phyloP scores from a whole-genome alignment of 2,888 invertebrate genomes.

The Schizaphis graminum region DNA sequence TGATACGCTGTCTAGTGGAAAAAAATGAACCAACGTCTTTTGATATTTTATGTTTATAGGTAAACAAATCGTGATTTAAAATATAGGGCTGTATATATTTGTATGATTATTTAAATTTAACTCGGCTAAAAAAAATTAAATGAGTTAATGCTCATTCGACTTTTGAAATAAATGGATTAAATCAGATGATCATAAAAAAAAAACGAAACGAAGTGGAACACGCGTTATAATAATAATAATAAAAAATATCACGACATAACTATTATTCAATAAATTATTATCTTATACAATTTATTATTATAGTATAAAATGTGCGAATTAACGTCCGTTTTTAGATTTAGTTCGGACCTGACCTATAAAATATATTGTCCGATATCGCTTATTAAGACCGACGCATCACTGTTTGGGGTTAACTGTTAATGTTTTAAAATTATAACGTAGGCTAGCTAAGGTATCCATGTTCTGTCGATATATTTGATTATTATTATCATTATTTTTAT shows the following conservation, averaged over 20 bases:
- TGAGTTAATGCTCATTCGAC: not conserved
- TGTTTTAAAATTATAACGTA: not conserved
- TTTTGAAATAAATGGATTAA: not conserved
- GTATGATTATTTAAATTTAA: not conserved
- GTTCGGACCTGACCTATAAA: not conserved
- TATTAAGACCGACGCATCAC: not conserved
- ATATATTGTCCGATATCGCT: not conserved
- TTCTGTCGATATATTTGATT: not conserved
- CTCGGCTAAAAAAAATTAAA: not conserved
- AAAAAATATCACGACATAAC: not conserved
- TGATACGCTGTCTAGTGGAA: not conserved
- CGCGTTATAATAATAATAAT: not conserved
- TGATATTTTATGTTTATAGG: not conserved
- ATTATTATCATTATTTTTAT: not conserved
- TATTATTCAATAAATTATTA: not conserved
- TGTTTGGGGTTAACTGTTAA: not conserved
- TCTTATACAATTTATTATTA: not conserved
- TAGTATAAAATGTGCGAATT: not conserved
- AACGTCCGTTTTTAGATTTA: not conserved
- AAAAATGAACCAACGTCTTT: not conserved
- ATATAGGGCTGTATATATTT: not conserved
- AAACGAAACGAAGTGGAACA: not conserved
- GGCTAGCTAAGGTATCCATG: not conserved
- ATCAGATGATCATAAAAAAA: not conserved
- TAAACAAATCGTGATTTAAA: not conserved